phyloP scores from a whole-genome alignment of 2,888 invertebrate genomes.

The Oxytorus armatus region DNA sequence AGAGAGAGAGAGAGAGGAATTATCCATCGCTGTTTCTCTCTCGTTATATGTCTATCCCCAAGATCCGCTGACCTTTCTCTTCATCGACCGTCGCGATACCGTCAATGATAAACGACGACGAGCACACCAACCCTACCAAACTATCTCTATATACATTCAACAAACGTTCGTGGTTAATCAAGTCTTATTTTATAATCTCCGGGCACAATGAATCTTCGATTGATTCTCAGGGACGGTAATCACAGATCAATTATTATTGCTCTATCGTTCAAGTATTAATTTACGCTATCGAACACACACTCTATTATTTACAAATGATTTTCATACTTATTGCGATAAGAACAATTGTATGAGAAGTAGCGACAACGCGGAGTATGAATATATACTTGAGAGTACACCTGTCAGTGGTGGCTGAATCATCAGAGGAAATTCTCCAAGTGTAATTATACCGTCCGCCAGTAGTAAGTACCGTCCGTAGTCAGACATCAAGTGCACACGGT shows the following conservation, averaged over 20 bases:
- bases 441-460: slow-evolving; percentile 45
- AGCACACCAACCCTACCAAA: slow-evolving; percentile 29
- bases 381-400: slow-evolving; percentile 9
- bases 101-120: slow-evolving; percentile 29
- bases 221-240: too few relatives aligned
- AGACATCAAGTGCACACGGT: slow-evolving; percentile 54
- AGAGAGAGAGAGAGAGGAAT: not conserved
- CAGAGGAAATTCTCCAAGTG: slow-evolving; percentile 21
- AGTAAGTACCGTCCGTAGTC: slow-evolving; percentile 49
- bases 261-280: too few relatives aligned
- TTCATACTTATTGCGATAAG: too few relatives aligned
- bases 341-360: too few relatives aligned
- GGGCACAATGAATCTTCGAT: not conserved
- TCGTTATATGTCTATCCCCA: slow-evolving; percentile 10
- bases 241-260: too few relatives aligned
- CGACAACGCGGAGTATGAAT: slow-evolving; percentile 18
- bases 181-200: slow-evolving; percentile 15
- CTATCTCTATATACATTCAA: not conserved
- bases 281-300: too few relatives aligned
- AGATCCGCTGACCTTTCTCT: slow-evolving; percentile 60
- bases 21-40: slow-evolving; percentile 20
- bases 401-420: not conserved
- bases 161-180: slow-evolving; percentile 15
- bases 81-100: too few relatives aligned
- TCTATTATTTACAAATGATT: too few relatives aligned